phyloP scores from a whole-genome alignment of 2,888 invertebrate species.

The Bellardia pandia region DNA sequence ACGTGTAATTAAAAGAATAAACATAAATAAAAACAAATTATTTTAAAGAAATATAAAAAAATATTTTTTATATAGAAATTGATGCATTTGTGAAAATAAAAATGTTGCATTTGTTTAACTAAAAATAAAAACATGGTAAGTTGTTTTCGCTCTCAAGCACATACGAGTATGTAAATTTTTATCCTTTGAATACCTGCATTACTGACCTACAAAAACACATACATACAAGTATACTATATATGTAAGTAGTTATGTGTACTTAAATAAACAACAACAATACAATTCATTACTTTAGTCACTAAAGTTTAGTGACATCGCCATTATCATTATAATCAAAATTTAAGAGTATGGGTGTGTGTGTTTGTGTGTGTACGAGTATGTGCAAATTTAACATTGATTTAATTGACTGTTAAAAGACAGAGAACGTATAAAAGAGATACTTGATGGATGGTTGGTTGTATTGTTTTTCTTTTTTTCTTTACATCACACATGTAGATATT shows the following conservation, averaged over 20 bases:
- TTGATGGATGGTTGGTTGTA: slow-evolving; percentile 16
- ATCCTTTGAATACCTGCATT: slow-evolving; percentile 20
- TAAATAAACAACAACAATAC: slow-evolving; percentile 21
- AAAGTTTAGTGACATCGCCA: slow-evolving; percentile 15
- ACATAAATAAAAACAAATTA: neutral
- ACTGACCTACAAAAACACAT: slow-evolving; percentile 65
- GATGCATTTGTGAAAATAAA: neutral
- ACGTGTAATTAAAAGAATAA: neutral
- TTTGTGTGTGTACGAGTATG: slow-evolving; percentile 20
- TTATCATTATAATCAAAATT: slow-evolving; percentile 12
- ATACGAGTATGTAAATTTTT: neutral
- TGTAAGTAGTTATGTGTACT: too few species aligned
- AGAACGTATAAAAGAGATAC: slow-evolving; percentile 12
- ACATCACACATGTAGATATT: neutral
- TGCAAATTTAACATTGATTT: slow-evolving; percentile 60
- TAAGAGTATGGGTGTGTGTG: slow-evolving; percentile 48
- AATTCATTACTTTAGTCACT: neutral
- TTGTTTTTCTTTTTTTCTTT: neutral
- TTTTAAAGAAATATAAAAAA: neutral
- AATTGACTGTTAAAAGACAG: slow-evolving; percentile 60
- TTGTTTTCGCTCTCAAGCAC: neutral
- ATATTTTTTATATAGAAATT: too few species aligned
- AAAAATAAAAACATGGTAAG: slow-evolving; percentile 14
- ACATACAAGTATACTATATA: neutral
- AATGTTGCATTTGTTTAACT: neutral